Percentiles rank a stretch among this genome's conserved stretches.
phyloP scores from a whole-genome alignment of 2,797 vertebrate genomes.

The Cercopithecus mitis region DNA sequence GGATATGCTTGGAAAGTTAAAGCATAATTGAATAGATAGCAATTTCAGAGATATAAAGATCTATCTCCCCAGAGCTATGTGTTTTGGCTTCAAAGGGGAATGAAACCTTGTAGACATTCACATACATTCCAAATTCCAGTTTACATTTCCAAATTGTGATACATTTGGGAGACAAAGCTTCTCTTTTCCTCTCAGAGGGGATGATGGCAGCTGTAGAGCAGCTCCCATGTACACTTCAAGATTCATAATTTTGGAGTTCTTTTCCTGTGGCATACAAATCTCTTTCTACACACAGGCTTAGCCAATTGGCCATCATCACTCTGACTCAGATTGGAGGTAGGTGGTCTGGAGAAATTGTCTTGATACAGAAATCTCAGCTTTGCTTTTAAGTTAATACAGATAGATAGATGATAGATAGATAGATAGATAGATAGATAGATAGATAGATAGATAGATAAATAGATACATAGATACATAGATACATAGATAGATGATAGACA shows the following conservation, averaged over 20 bases:
- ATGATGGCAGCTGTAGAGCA: neutral
- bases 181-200: neutral
- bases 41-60: neutral
- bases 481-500: no score
- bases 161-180: neutral
- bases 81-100: neutral
- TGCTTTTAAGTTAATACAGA: neutral
- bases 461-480: no score
- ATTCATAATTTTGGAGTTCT: neutral
- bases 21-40: neutral
- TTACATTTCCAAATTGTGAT: neutral
- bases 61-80: neutral
- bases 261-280: neutral
- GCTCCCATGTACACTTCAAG: neutral
- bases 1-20: neutral
- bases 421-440: no score
- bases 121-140: neutral
- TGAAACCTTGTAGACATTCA: neutral
- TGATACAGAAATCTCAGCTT: neutral
- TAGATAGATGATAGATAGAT: no score
- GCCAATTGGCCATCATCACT: neutral
- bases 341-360: neutral
- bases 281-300: neutral
- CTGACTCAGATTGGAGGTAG: neutral
- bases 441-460: no score